A percentile compares a stretch with the other conserved stretches of the same genome.
Conservation (phyloP, 64 coral and sea anemone species). For the Pocillopora verrucosa region DNA sequence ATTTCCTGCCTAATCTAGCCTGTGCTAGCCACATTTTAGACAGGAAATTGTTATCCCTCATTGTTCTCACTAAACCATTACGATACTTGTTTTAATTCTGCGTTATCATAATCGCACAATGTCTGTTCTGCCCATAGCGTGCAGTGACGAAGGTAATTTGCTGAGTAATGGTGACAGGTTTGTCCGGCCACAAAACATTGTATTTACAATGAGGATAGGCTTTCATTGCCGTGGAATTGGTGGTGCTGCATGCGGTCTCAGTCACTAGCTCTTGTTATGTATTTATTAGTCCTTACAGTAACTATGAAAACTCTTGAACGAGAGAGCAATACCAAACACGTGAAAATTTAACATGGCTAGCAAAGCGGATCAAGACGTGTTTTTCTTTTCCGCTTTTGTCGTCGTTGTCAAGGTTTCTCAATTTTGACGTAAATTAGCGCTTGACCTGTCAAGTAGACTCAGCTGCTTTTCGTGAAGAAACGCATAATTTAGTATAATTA, state of each 20-base stretch:
- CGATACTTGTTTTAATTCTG: constrained; percentile 8
- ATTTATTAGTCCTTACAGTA: background rate
- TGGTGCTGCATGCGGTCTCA: background rate
- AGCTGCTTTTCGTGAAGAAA: constrained; percentile 1
- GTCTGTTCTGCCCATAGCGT: constrained; percentile 7
- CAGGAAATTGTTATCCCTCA: constrained; percentile 35
- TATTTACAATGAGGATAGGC: constrained; percentile 1
- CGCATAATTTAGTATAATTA: constrained; percentile 7
- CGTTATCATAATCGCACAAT: background rate
- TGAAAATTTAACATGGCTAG: background rate
- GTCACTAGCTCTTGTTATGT: background rate
- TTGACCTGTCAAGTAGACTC: constrained; percentile 39
- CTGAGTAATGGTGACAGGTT: constrained; percentile 49
- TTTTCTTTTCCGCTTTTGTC: background rate
- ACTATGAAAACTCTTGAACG: constrained; percentile 4
- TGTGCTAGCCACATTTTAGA: background rate
- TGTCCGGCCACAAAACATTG: constrained; percentile 3
- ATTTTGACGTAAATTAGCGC: constrained; percentile 22
- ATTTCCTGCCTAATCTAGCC: constrained; percentile 36
- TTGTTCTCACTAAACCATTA: constrained; percentile 26
- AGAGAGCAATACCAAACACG: background rate
- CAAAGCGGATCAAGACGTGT: constrained; percentile 1
- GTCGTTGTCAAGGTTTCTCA: background rate
- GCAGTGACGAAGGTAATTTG: constrained; percentile 35
- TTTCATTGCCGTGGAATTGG: background rate